Conservation (phyloP, 2,797 vertebrate species). For the Takifugu rubripes region DNA sequence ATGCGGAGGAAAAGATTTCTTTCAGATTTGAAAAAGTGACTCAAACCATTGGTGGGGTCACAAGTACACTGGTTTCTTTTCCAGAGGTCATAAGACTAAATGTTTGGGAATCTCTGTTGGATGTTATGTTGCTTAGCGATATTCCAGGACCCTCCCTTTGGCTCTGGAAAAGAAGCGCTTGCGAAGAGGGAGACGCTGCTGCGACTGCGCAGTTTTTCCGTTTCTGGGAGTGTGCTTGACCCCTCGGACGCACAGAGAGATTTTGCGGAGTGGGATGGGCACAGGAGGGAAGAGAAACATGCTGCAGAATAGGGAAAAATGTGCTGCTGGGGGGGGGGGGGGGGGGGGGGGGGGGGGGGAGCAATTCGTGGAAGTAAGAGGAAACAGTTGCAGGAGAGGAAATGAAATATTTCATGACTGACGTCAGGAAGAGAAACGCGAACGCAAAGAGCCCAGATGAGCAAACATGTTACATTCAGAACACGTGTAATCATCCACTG, state of each 20-base stretch:
- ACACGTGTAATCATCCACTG: slow-evolving; percentile 15
- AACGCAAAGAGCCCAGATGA: not conserved
- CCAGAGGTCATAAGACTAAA: slow-evolving; percentile 13
- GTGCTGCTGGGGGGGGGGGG: slow-evolving; percentile 20
- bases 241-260: slow-evolving; percentile 35
- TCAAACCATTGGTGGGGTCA: not conserved
- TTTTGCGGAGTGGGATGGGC: slow-evolving; percentile 30
- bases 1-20: not conserved
- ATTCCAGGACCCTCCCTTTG: slow-evolving; percentile 38
- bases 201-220: slow-evolving; percentile 38
- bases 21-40: not conserved
- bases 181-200: slow-evolving; percentile 16
- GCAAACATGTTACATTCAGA: slow-evolving; percentile 14
- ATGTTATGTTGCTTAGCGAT: slow-evolving; percentile 57
- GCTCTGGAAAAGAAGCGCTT: slow-evolving; percentile 34
- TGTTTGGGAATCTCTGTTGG: slow-evolving; percentile 13
- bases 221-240: slow-evolving; percentile 46
- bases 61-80: not conserved
- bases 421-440: slow-evolving; percentile 3
- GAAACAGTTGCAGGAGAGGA: slow-evolving; percentile 21
- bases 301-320: slow-evolving; percentile 29
- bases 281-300: slow-evolving; percentile 25
- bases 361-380: slow-evolving; percentile 20
- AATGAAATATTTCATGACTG: slow-evolving; percentile 19
- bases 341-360: slow-evolving; percentile 7